A percentile compares a stretch with the other conserved stretches of the same genome.
phyloP scores from a whole-genome alignment of 2,888 invertebrate genomes.

The Theretra japonica region DNA sequence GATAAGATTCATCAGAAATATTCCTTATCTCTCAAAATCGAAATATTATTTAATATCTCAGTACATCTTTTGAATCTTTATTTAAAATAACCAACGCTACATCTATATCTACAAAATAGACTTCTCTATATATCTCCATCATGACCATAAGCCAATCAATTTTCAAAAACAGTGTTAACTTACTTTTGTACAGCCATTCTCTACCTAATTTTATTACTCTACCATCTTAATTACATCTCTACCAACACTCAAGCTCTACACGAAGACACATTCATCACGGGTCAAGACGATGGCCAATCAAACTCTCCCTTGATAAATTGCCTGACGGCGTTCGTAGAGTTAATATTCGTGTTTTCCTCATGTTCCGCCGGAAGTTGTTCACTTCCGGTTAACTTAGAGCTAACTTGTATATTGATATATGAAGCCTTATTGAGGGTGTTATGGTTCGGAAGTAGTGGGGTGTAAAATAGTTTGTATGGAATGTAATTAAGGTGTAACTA shows the following conservation, averaged over 20 bases:
- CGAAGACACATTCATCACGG: background rate
- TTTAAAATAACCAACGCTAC: too few relatives aligned
- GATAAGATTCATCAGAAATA: too few relatives aligned
- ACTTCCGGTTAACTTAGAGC: slow-evolving; percentile 12
- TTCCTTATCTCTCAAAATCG: too few relatives aligned
- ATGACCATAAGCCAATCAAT: too few relatives aligned
- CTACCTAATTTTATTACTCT: background rate
- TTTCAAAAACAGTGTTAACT: too few relatives aligned
- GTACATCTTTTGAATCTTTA: too few relatives aligned
- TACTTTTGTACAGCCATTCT: too few relatives aligned
- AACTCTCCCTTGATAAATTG: slow-evolving; percentile 18
- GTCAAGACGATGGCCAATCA: slow-evolving; percentile 18
- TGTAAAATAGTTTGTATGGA: background rate
- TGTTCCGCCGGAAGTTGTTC: slow-evolving; percentile 18
- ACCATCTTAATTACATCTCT: background rate
- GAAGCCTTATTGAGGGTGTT: background rate
- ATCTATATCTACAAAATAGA: too few relatives aligned
- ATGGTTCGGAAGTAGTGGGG: too few relatives aligned
- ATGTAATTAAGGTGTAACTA: background rate
- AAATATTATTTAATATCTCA: too few relatives aligned
- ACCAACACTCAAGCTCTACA: background rate
- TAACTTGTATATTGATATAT: slow-evolving; percentile 18
- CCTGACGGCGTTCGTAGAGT: slow-evolving; percentile 4
- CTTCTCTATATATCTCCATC: too few relatives aligned
- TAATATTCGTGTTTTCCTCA: slow-evolving; percentile 24